Evolutionary conservation across 1,140 invertebrate genomes (phyloP).

Genomic region (Stegodyphus mimosarum): DNA sequence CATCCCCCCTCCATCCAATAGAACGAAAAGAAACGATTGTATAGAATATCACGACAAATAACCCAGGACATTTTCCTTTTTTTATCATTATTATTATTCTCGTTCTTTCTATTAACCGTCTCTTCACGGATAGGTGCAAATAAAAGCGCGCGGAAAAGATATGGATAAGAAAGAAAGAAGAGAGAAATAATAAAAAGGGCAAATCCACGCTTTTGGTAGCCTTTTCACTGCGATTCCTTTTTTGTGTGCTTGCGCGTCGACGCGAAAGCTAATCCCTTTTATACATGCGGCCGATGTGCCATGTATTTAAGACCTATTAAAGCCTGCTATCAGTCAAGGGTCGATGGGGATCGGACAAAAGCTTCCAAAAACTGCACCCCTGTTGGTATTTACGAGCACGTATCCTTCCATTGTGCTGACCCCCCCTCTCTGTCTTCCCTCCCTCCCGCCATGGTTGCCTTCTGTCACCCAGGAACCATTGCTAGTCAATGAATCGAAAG

Average conservation of each 20-base stretch:
- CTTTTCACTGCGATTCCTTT: conserved; percentile 44
- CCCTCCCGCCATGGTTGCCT: conserved; percentile 1
- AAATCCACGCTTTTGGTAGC: conserved; percentile 27
- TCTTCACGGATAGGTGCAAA: neutral
- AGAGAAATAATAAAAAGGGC: conserved; percentile 28
- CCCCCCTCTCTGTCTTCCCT: neutral
- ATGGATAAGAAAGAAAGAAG: conserved; percentile 18
- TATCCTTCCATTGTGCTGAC: neutral
- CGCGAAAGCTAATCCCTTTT: conserved; percentile 57
- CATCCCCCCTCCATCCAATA: conserved; percentile 1
- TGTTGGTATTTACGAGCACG: conserved; percentile 56
- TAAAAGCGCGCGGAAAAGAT: conserved; percentile 35
- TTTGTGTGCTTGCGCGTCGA: conserved; percentile 50
- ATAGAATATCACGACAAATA: conserved; percentile 54
- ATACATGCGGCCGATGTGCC: conserved; percentile 57
- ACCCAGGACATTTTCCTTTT: conserved; percentile 34
- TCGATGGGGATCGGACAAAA: conserved; percentile 30
- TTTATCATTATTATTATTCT: conserved; percentile 28
- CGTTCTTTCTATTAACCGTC: conserved; percentile 48
- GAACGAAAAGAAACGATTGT: conserved; percentile 38
- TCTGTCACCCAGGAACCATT: conserved; percentile 34
- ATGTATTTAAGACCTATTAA: conserved; percentile 61
- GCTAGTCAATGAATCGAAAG: conserved; percentile 56
- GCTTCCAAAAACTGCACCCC: conserved; percentile 10
- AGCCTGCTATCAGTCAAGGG: conserved; percentile 60